Evolutionary conservation across 2,113 vertebrate genomes (phyloP).

Genomic region (Thalassoma bifasciatum): DNA sequence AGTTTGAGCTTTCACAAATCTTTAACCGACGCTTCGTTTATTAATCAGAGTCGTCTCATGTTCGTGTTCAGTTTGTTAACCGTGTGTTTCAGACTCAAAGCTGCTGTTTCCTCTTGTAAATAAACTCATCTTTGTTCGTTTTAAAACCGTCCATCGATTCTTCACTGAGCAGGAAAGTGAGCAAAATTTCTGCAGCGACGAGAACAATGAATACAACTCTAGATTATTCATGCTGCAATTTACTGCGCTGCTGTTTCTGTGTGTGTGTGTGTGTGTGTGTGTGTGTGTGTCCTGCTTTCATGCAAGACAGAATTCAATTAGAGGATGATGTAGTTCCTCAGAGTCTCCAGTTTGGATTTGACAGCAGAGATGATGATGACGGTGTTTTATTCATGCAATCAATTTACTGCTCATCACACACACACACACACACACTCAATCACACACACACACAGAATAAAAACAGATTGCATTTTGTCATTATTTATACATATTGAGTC

Average conservation of each 20-base stretch:
- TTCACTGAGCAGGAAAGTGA: conserved; percentile 27
- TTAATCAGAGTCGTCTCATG: no score
- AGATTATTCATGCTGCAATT: conserved; percentile 48
- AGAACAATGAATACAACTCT: conserved; percentile 18
- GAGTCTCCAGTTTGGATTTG: conserved; percentile 48
- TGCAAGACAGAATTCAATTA: conserved; percentile 56
- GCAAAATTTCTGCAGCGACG: conserved; percentile 5
- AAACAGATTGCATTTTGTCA: background rate
- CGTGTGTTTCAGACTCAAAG: no score
- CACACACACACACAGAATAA: background rate
- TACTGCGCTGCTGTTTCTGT: conserved; percentile 37
- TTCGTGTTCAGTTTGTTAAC: no score
- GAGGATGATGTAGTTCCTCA: conserved; percentile 45
- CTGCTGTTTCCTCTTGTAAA: background rate
- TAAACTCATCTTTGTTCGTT: background rate
- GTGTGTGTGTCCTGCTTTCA: conserved; percentile 35
- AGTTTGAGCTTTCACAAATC: no score
- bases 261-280: conserved; percentile 16
- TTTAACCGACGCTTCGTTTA: no score
- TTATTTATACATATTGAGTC: background rate
- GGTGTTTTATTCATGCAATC: conserved; percentile 39
- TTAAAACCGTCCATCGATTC: background rate
- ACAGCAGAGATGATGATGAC: conserved; percentile 38
- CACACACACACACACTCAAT: conserved; percentile 19
- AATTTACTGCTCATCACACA: conserved; percentile 33